Evolutionary conservation across 2,888 invertebrate genomes (phyloP).

Genomic region (Perithous albicinctus): DNA sequence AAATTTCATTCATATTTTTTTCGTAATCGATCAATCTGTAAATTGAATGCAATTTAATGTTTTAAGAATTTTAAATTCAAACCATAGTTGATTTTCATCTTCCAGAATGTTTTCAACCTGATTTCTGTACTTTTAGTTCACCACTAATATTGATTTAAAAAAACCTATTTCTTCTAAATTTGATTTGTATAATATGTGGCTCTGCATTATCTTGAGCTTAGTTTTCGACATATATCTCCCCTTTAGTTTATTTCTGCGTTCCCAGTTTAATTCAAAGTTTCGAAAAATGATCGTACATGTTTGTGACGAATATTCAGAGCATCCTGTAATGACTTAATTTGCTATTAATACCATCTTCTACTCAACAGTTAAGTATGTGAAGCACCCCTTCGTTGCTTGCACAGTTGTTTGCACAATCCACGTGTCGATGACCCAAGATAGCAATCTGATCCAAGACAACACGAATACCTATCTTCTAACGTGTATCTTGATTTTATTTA

Average conservation of each 20-base stretch:
- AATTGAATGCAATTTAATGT: too few relatives aligned
- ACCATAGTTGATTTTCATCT: neutral
- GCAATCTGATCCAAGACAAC: conserved; percentile 48
- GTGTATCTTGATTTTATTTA: conserved; percentile 20
- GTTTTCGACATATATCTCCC: too few relatives aligned
- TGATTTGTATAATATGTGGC: too few relatives aligned
- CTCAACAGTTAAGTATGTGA: neutral
- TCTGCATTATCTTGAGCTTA: too few relatives aligned
- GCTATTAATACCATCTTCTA: too few relatives aligned
- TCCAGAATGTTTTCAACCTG: too few relatives aligned
- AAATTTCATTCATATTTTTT: neutral
- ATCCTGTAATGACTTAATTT: neutral
- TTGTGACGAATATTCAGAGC: neutral
- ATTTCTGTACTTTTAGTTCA: too few relatives aligned
- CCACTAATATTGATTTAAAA: too few relatives aligned
- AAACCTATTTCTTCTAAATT: too few relatives aligned
- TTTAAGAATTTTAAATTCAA: neutral
- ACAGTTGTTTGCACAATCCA: conserved; percentile 26
- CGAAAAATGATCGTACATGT: neutral
- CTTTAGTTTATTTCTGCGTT: too few relatives aligned
- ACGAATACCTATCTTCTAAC: conserved; percentile 35
- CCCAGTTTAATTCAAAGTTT: neutral
- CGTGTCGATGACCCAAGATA: conserved; percentile 33
- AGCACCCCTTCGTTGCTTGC: neutral
- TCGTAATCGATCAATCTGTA: neutral